These are phyloP conservation scores for Lethenteron camtschaticum DNA, from an alignment of 2,113 vertebrate genomes.

Conservation along the genomic window DNA sequence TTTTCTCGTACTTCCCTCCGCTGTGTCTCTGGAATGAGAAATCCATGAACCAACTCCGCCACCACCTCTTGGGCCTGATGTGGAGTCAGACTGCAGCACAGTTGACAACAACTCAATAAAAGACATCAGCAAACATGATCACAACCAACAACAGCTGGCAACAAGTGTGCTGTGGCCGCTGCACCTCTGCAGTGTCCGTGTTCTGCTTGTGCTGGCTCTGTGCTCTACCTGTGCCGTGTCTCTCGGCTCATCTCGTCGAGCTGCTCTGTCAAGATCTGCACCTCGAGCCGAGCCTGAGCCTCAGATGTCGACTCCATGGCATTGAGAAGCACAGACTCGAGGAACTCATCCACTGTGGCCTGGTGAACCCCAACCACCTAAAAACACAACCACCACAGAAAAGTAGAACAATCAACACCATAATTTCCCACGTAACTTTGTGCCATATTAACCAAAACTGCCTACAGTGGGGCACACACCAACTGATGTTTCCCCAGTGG, in stretches of 20 bases:
- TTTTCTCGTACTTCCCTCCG: slow-evolving; percentile 39
- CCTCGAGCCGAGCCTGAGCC: slow-evolving; percentile 53
- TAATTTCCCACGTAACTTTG: neutral
- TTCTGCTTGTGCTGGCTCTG: slow-evolving; percentile 6
- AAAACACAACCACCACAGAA: slow-evolving; percentile 8
- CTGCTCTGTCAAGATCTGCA: slow-evolving; percentile 38
- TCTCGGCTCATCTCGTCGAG: slow-evolving; percentile 52
- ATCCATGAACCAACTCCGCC: slow-evolving; percentile 62
- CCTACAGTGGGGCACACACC: neutral
- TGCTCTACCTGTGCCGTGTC: slow-evolving; percentile 41
- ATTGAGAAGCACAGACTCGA: slow-evolving; percentile 54
- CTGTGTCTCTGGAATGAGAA: slow-evolving; percentile 61
- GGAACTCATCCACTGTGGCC: slow-evolving; percentile 52
- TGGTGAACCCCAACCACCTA: slow-evolving; percentile 63
- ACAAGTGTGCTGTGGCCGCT: neutral
- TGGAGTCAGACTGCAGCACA: slow-evolving; percentile 24
- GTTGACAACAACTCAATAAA: slow-evolving; percentile 7
- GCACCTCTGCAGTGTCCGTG: slow-evolving; percentile 3
- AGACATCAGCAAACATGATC: neutral
- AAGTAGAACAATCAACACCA: neutral
- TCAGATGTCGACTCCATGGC: slow-evolving; percentile 35
- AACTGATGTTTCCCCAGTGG: neutral
- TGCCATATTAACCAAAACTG: neutral
- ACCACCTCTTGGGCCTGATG: slow-evolving; percentile 72
- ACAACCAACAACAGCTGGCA: neutral